Evolutionary conservation across 2,113 vertebrate genomes (phyloP).

Genomic region (Lipotes vexillifer): DNA sequence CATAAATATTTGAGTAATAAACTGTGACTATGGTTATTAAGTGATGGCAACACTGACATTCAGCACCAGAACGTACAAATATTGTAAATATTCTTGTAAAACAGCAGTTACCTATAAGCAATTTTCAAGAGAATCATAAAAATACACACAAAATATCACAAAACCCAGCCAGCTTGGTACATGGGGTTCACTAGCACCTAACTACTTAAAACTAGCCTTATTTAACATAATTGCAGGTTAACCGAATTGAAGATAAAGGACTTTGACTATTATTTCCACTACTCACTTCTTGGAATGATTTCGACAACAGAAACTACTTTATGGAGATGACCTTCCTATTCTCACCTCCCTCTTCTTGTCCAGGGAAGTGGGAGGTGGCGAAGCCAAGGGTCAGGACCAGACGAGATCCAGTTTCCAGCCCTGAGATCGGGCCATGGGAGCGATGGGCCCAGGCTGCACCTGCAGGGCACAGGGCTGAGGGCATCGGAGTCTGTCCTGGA

Average conservation of each 20-base stretch:
- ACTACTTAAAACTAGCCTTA: neutral
- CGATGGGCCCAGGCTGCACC: accelerated
- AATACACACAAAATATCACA: neutral
- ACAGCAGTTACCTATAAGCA: neutral
- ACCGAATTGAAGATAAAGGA: neutral
- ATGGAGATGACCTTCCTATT: neutral
- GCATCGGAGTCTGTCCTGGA: neutral
- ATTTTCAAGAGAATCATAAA: neutral
- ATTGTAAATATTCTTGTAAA: too few relatives aligned
- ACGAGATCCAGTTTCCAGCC: too few relatives aligned
- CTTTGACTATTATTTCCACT: neutral
- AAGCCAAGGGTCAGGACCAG: neutral
- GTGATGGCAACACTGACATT: neutral
- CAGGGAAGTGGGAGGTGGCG: neutral
- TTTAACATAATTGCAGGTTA: neutral
- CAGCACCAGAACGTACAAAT: neutral
- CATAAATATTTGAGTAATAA: neutral
- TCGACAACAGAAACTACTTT: neutral
- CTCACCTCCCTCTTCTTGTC: neutral
- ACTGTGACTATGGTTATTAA: neutral
- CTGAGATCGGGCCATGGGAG: accelerated
- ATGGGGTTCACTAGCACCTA: neutral
- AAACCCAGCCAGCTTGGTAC: neutral
- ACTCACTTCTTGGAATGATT: neutral
- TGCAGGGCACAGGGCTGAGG: neutral